phyloP scores from a whole-genome alignment of 1,140 invertebrate genomes.

The Aradophagus sp. region DNA sequence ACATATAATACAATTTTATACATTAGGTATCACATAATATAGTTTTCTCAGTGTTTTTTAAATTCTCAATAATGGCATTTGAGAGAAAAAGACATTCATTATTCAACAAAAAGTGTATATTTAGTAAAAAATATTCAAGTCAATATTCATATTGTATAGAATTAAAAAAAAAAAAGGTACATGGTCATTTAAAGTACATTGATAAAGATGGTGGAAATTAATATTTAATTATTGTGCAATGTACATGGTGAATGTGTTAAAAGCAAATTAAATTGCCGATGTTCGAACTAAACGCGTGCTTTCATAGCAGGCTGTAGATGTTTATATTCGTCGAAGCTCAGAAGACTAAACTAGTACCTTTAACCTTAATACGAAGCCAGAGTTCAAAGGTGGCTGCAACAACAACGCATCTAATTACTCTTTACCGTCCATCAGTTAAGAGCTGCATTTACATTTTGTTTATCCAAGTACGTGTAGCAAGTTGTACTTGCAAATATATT shows the following conservation, averaged over 20 bases:
- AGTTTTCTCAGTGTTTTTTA: too few relatives aligned
- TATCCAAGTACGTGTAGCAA: slow-evolving; percentile 67
- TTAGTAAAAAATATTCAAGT: too few relatives aligned
- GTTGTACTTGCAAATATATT: slow-evolving; percentile 63
- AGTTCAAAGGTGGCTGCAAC: slow-evolving; percentile 69
- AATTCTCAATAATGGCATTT: too few relatives aligned
- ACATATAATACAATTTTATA: too few relatives aligned
- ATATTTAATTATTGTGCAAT: not conserved
- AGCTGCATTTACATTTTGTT: slow-evolving; percentile 71
- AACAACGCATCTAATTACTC: slow-evolving; percentile 73
- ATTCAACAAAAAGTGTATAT: too few relatives aligned
- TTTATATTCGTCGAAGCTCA: slow-evolving; percentile 40
- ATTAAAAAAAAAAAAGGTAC: too few relatives aligned
- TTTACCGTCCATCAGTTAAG: slow-evolving; percentile 62
- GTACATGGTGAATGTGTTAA: not conserved
- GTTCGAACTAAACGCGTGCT: slow-evolving; percentile 19
- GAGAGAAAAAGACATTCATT: too few relatives aligned
- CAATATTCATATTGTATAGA: too few relatives aligned
- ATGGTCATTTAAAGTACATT: too few relatives aligned
- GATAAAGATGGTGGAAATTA: too few relatives aligned
- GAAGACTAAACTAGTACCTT: slow-evolving; percentile 46
- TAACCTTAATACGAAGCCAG: slow-evolving; percentile 64
- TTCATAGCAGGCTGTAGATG: slow-evolving; percentile 27
- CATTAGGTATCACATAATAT: too few relatives aligned
- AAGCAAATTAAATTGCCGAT: slow-evolving; percentile 37